Conservation (phyloP, 2,113 vertebrate genomes). For the Catagonus wagneri region DNA sequence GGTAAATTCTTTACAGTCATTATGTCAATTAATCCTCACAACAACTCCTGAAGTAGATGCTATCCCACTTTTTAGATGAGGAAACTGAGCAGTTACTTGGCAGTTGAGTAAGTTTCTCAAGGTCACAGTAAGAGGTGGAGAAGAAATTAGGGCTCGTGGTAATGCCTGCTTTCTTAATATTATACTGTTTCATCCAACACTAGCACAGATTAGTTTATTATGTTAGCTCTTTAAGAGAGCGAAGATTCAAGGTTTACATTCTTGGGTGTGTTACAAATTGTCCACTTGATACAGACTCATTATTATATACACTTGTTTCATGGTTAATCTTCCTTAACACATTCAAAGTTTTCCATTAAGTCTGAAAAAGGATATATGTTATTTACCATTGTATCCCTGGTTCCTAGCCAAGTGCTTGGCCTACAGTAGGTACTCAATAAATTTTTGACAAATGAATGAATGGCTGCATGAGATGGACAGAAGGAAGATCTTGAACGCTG, state of each 20-base stretch:
- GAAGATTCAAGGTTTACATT: conserved; percentile 6
- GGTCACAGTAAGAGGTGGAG: background rate
- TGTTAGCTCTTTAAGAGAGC: background rate
- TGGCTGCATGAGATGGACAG: background rate
- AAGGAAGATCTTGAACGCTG: background rate
- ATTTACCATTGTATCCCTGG: background rate
- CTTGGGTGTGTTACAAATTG: background rate
- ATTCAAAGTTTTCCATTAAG: background rate
- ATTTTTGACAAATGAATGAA: conserved; percentile 30
- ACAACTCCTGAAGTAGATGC: background rate
- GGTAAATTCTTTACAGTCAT: background rate
- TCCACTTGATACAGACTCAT: background rate
- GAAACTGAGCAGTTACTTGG: background rate
- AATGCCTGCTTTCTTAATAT: background rate
- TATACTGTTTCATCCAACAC: background rate
- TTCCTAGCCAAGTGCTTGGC: background rate
- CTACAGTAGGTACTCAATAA: background rate
- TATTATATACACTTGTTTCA: background rate
- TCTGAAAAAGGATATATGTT: background rate
- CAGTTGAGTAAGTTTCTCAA: conserved; percentile 6
- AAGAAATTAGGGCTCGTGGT: background rate
- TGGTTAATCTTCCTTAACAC: background rate
- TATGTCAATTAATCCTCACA: background rate
- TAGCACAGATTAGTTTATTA: background rate
- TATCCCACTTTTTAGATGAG: conserved; percentile 8